Evolutionary conservation across 64 coral and sea anemone species (phyloP).

Genomic region (Montipora cactus): DNA sequence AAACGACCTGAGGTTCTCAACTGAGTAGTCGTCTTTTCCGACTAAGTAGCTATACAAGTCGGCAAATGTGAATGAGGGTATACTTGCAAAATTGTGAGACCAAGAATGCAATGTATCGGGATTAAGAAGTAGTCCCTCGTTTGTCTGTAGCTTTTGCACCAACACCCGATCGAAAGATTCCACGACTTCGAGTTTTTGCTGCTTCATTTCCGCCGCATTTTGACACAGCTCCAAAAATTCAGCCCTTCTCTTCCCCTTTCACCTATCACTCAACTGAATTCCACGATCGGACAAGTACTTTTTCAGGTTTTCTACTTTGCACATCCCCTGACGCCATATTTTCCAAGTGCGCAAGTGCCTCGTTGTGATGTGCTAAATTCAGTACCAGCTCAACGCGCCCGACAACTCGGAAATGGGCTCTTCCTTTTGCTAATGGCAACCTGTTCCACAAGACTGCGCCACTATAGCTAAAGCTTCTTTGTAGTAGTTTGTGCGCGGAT

Average conservation of each 20-base stretch:
- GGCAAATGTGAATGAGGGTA: slow-evolving; percentile 73
- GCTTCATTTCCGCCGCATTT: no score
- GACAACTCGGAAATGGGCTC: slow-evolving; percentile 52
- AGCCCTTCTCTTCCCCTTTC: slow-evolving; percentile 68
- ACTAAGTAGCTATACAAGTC: slow-evolving; percentile 71
- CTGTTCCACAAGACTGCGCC: no score
- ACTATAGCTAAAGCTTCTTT: no score
- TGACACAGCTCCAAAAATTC: slow-evolving; percentile 54
- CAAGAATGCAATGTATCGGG: slow-evolving; percentile 62
- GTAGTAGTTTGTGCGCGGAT: no score
- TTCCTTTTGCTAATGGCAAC: no score
- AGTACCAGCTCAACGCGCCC: slow-evolving; percentile 45
- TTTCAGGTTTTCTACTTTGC: slow-evolving; percentile 64
- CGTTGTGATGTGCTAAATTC: slow-evolving; percentile 47
- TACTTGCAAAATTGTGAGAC: slow-evolving; percentile 61
- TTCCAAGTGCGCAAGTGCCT: slow-evolving; percentile 1
- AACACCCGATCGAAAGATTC: slow-evolving; percentile 56
- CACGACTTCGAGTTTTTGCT: no score
- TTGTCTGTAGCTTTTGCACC: slow-evolving; percentile 70
- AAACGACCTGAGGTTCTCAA: slow-evolving; percentile 62
- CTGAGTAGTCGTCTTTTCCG: slow-evolving; percentile 74
- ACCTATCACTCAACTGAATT: slow-evolving; percentile 63
- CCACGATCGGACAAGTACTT: slow-evolving; percentile 64
- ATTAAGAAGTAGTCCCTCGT: slow-evolving; percentile 53
- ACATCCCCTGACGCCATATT: slow-evolving; percentile 31